Base-by-base conservation (phyloP, 2,888 invertebrate genomes). In the Agelastica alni region DNA sequence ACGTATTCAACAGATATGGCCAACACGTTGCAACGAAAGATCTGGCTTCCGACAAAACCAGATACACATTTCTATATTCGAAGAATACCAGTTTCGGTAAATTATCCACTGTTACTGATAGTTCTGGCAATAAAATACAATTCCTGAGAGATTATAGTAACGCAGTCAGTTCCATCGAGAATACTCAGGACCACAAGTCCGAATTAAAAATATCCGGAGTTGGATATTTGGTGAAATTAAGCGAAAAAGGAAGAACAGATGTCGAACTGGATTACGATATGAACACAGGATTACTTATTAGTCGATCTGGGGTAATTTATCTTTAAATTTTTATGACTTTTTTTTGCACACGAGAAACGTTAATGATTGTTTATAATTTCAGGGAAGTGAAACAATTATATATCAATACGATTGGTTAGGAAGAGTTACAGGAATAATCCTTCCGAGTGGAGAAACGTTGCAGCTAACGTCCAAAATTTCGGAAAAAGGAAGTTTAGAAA, bases 81-180 rank as follows among this genome's bases (percentile, higher is more conserved):
- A 97, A 97, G 72, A 96, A 95, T 73, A 95, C 95, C 4, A 94
- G 93, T 72, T 96, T 95, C 68, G 96, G 97, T 0, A 93, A 93
- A 71, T 79, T 98, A 47, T 92, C 92, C 0, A 93, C 93, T 1
- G 95, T 98, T 2, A 94, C 93, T 1, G 96, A 96, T 77, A 91
- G 93, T 53, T 93, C 94, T 2, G 95, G 95, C 61, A 90, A 95
- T 73, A 92, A 93, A 79, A 89, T 98, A 67, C 90, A 93, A 71
- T 89, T 96, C 73, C 79, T 93, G 45, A 82, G 96, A 62, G 96
- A 96, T 77, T 96, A 95, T 74, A 92, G 91, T 72, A 91, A 92
- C 69, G 88, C 91, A 53, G 96, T 92, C 34, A 95, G 92, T 73
- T 93, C 95, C 2, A 95, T 94, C 68, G 95, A 95, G 78, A 94